Evolutionary conservation across 2,888 invertebrate genomes (phyloP), one percentile per base, ranked within the genome.

Genomic region (Lamellibrachia satsuma): DNA sequence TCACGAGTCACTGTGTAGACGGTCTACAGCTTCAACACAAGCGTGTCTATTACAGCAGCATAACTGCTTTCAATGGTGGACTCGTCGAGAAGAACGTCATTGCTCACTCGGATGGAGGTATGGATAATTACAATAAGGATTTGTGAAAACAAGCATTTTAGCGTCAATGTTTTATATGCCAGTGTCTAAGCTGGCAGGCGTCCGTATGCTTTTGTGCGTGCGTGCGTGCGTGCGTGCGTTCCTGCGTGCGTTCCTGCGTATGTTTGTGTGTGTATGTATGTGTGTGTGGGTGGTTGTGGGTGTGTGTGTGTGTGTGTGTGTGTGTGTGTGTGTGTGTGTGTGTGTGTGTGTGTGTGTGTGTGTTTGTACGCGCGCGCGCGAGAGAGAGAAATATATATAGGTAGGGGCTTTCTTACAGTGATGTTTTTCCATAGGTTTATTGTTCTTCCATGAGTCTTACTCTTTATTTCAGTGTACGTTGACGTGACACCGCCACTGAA

Each of bases 21-120:
- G 75, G 75, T 75, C 75, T 75, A 75, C 75, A 75, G 22, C 75
- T 75, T 15, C 75, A 75, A 27, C 91, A 91, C 22, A 91, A 91
- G 91, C 91, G 52, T n/a, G 22, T 52, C 52, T 91, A 91, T 22
- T 91, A 91, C 91, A 52, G 51, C 51, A 91, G 52, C 15, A 39
- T 91, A 52, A 91, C 91, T 15, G 93, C 93, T 8, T 52, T 90
- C 52, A 90, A 93, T 60, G 27, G 75, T 39, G 93, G 93, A 9
- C 22, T 90, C 93, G 92, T 75, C 27, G 93, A 93, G 52, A 93
- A 93, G 90, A 57, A 52, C 52, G 93, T 90, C 11, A 93, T 52
- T 52, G 90, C 92, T 8, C 90, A 52, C 7, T 93, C 92, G 52
- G 91, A 93, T 15, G 91, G 91, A 91, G 92, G 92, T 91, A 91